Conservation (phyloP, 2,797 vertebrate genomes). For the Phrynocephalus forsythii region DNA sequence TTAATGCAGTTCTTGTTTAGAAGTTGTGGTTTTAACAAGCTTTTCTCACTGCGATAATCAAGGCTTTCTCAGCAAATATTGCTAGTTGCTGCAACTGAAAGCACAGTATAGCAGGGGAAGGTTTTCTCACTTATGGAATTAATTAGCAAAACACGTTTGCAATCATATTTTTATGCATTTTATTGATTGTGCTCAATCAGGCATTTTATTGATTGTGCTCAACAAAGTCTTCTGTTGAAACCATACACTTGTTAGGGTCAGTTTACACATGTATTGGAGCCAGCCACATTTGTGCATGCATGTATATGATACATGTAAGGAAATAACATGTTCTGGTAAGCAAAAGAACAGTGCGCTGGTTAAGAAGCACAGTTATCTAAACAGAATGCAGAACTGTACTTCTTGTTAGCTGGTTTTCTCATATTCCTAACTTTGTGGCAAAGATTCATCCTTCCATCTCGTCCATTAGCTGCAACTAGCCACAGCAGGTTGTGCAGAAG, state of each 20-base stretch:
- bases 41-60: slow-evolving; percentile 41
- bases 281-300: neutral
- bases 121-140: neutral
- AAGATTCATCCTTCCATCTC: too few species aligned
- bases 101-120: slow-evolving; percentile 7
- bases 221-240: neutral
- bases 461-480: too few species aligned
- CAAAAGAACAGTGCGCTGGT: too few species aligned
- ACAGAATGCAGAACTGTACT: neutral
- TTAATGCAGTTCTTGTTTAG: slow-evolving; percentile 36
- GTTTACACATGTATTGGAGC: neutral
- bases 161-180: neutral
- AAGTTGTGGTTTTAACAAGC: slow-evolving; percentile 37
- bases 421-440: too few species aligned
- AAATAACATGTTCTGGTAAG: neutral
- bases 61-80: slow-evolving; percentile 31
- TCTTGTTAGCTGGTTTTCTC: too few species aligned
- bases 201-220: neutral
- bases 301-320: neutral
- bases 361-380: neutral
- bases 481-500: too few species aligned
- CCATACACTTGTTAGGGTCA: neutral
- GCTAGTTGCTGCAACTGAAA: neutral
- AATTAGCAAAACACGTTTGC: neutral
- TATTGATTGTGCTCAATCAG: neutral